A percentile compares a stretch with the other conserved stretches of the same genome.
These are phyloP conservation scores for Procambarus clarkii DNA, from an alignment of 1,140 invertebrate species.

Conservation along the genomic window DNA sequence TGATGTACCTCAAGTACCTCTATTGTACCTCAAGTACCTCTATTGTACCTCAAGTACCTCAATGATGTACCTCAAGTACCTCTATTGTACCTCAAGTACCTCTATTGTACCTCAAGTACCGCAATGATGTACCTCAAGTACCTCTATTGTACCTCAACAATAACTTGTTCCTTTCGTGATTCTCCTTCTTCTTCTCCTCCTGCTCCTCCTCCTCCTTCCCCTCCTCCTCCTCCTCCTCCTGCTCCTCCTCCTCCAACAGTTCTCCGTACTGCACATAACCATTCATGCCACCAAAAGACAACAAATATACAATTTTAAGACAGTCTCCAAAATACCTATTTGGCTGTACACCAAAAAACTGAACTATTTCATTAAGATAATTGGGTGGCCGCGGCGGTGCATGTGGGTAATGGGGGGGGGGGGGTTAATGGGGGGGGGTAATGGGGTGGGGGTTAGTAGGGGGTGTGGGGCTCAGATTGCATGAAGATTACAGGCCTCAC, in stretches of 20 bases:
- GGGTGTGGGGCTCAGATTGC: neutral
- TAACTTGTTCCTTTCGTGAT: neutral
- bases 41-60: too few species aligned
- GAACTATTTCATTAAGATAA: neutral
- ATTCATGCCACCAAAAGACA: neutral
- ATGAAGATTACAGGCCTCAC: neutral
- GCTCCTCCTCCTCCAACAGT: neutral
- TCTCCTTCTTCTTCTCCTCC: neutral
- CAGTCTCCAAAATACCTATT: neutral
- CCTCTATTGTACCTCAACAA: neutral
- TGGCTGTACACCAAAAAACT: neutral
- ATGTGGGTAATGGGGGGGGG: neutral
- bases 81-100: too few species aligned
- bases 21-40: too few species aligned
- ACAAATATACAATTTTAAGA: neutral
- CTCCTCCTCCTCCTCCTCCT: too few species aligned
- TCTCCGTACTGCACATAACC: neutral
- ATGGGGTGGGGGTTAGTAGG: too few species aligned
- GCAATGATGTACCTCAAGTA: neutral
- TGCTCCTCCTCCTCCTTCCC: neutral
- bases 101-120: too few species aligned
- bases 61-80: too few species aligned
- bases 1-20: too few species aligned
- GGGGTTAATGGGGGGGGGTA: too few species aligned
- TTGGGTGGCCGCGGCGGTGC: neutral